Evolutionary conservation across 2,113 vertebrate species (phyloP).

Genomic region (Ptychochromis oligacanthus): DNA sequence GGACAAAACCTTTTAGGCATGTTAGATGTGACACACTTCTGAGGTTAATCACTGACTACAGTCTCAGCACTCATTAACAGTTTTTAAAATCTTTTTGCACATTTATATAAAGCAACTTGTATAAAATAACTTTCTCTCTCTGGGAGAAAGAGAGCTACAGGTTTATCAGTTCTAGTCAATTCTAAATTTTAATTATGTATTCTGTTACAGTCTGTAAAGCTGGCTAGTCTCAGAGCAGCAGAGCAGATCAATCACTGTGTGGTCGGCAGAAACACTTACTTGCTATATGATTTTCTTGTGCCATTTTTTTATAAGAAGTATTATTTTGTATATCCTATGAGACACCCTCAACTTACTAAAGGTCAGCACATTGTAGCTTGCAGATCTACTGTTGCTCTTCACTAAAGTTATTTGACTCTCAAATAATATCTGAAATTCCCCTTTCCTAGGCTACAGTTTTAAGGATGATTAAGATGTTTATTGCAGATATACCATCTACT

Average conservation of each 20-base stretch:
- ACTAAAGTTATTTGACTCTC: background rate
- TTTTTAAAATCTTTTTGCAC: background rate
- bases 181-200: slow-evolving; percentile 3
- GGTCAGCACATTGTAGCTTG: background rate
- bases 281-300: background rate
- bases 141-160: background rate
- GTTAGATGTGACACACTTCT: background rate
- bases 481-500: background rate
- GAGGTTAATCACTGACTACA: background rate
- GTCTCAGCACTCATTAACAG: background rate
- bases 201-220: background rate
- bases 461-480: background rate
- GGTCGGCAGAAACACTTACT: background rate
- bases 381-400: background rate
- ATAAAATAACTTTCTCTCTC: background rate
- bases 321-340: background rate
- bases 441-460: background rate
- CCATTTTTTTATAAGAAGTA: background rate
- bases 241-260: background rate
- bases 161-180: background rate
- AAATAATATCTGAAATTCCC: background rate
- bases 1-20: slow-evolving; percentile 5
- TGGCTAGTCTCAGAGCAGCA: background rate
- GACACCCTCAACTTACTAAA: background rate
- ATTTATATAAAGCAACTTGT: background rate